Conservation (phyloP, 1,140 invertebrate species). For the Anastrepha ludens region DNA sequence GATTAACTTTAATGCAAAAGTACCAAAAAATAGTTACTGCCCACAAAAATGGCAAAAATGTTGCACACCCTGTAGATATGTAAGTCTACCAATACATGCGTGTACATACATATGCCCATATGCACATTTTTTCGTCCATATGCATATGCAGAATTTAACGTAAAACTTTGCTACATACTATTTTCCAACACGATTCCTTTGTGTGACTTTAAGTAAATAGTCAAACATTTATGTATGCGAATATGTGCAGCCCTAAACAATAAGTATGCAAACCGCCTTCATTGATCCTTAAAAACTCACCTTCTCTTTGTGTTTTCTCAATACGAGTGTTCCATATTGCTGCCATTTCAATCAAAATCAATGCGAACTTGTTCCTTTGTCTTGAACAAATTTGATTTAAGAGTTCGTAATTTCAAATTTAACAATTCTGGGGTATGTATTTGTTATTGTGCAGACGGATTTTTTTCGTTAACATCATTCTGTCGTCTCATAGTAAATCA, state of each 20-base stretch:
- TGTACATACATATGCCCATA: not conserved
- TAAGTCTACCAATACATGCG: no score
- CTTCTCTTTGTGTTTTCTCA: not conserved
- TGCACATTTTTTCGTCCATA: not conserved
- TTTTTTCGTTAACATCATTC: not conserved
- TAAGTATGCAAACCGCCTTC: conserved; percentile 30
- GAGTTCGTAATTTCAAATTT: conserved; percentile 43
- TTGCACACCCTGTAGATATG: not conserved
- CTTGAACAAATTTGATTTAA: conserved; percentile 43
- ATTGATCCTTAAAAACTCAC: conserved; percentile 28
- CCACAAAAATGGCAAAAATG: not conserved
- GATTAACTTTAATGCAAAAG: no score
- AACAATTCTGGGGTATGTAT: not conserved
- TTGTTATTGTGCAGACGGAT: not conserved
- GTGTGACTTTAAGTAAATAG: not conserved
- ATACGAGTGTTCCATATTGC: not conserved
- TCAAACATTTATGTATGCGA: not conserved
- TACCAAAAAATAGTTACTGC: no score
- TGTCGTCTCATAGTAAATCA: not conserved
- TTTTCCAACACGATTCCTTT: not conserved
- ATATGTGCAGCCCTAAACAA: not conserved
- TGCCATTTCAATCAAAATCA: conserved; percentile 42
- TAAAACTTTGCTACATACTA: not conserved
- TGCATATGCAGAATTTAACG: not conserved
- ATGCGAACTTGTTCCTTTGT: conserved; percentile 25